A percentile compares a stretch with the other conserved stretches of the same genome.
Evolutionary conservation across 2,797 vertebrate species (phyloP).

Genomic region (Poecilia wingei): DNA sequence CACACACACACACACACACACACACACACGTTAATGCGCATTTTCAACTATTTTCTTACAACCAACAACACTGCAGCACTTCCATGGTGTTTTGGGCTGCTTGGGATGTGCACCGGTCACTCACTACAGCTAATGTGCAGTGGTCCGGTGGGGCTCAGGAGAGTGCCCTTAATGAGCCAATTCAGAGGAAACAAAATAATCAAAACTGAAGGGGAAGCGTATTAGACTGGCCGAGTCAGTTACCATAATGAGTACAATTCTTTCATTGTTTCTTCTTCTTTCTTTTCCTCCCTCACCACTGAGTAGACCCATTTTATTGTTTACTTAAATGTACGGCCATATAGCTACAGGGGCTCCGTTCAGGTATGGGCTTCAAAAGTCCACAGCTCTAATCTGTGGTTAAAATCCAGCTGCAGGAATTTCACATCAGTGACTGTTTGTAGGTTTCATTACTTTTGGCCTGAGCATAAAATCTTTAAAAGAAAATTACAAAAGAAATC

Average conservation of each 20-base stretch:
- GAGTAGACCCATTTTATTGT: conserved; percentile 39
- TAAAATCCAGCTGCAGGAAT: conserved; percentile 34
- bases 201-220: conserved; percentile 23
- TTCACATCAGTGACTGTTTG: conserved; percentile 15
- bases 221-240: conserved; percentile 42
- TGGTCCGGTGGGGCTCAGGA: conserved; percentile 30
- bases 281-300: conserved; percentile 8
- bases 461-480: background rate
- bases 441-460: background rate
- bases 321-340: conserved; percentile 40
- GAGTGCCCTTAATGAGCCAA: conserved; percentile 55
- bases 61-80: conserved; percentile 11
- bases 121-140: conserved; percentile 12
- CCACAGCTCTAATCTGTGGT: conserved; percentile 55
- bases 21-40: background rate
- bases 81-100: conserved; percentile 32
- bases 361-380: conserved; percentile 50
- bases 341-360: conserved; percentile 60
- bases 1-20: no score
- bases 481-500: background rate
- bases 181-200: conserved; percentile 51
- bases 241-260: conserved; percentile 49
- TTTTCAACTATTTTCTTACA: conserved; percentile 6
- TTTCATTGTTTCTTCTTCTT: conserved; percentile 6
- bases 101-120: conserved; percentile 32